These are phyloP conservation scores for Dynastes tityus DNA, from an alignment of 2,888 invertebrate species.

Conservation along the genomic window DNA sequence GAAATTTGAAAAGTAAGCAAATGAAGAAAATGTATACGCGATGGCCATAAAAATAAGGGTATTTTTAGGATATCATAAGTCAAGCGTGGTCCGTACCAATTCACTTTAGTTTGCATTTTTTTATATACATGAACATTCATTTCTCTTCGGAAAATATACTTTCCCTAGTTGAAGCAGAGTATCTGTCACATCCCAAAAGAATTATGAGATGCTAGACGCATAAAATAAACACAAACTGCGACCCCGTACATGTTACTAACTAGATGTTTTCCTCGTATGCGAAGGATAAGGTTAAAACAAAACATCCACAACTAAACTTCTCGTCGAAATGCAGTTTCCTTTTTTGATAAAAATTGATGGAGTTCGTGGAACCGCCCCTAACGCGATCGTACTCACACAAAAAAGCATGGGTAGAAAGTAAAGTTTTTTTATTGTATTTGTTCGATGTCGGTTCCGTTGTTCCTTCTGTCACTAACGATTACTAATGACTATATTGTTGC, in stretches of 20 bases:
- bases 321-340: slow-evolving; percentile 40
- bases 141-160: slow-evolving; percentile 1
- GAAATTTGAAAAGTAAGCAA: no score
- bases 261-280: neutral
- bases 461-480: slow-evolving; percentile 32
- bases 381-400: neutral
- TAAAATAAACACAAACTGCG: slow-evolving; percentile 31
- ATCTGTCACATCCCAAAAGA: slow-evolving; percentile 24
- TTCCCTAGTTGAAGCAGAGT: slow-evolving; percentile 16
- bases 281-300: neutral
- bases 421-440: slow-evolving; percentile 38
- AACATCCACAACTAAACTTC: slow-evolving; percentile 32
- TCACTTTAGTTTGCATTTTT: slow-evolving; percentile 4
- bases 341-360: slow-evolving; percentile 44
- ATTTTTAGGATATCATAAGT: neutral
- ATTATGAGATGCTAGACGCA: slow-evolving; percentile 18
- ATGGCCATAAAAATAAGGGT: no score
- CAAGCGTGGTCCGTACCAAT: neutral
- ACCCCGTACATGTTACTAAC: neutral
- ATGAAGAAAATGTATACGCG: no score
- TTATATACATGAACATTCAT: neutral
- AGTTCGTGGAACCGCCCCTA: neutral
- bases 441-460: slow-evolving; percentile 21
- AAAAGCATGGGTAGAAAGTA: neutral
- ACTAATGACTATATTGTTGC: slow-evolving; percentile 35